A percentile compares a stretch with the other conserved stretches of the same genome.
phyloP scores from a whole-genome alignment of 2,888 invertebrate species.

The Plebejus anna region DNA sequence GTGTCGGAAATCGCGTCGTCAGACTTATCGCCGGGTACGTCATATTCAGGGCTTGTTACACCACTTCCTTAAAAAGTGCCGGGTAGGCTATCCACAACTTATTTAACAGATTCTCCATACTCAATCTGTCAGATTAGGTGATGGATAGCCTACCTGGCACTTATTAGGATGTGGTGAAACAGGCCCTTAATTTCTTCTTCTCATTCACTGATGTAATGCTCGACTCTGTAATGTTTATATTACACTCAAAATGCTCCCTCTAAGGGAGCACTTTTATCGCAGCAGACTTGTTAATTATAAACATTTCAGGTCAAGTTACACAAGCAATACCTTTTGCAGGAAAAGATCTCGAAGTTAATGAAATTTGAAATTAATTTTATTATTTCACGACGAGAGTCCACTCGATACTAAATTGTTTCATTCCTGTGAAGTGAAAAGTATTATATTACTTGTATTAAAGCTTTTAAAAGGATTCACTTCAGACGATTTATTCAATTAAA shows the following conservation, averaged over 20 bases:
- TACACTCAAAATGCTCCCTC: not conserved
- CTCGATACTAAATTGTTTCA: not conserved
- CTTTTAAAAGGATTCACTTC: not conserved
- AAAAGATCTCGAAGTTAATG: not conserved
- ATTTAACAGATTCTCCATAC: no score
- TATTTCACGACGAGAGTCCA: not conserved
- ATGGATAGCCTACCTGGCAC: no score
- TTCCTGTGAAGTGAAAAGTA: not conserved
- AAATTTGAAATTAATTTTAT: not conserved
- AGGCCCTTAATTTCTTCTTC: not conserved
- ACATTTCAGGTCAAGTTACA: not conserved
- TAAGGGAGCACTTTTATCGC: not conserved
- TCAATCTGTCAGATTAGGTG: no score
- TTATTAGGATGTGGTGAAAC: no score
- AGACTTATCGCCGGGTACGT: slow-evolving; percentile 89
- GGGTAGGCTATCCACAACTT: no score
- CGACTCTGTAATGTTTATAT: no score
- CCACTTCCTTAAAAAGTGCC: no score
- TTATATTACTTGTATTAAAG: not conserved
- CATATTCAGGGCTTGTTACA: not conserved
- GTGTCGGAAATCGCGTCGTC: slow-evolving; percentile 98
- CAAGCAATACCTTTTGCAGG: not conserved
- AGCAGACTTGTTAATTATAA: not conserved
- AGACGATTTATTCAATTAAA: slow-evolving; percentile 31
- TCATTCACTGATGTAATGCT: no score